These are phyloP conservation scores for Pteromalus puparum DNA, from an alignment of 1,140 invertebrate genomes.

Conservation along the genomic window DNA sequence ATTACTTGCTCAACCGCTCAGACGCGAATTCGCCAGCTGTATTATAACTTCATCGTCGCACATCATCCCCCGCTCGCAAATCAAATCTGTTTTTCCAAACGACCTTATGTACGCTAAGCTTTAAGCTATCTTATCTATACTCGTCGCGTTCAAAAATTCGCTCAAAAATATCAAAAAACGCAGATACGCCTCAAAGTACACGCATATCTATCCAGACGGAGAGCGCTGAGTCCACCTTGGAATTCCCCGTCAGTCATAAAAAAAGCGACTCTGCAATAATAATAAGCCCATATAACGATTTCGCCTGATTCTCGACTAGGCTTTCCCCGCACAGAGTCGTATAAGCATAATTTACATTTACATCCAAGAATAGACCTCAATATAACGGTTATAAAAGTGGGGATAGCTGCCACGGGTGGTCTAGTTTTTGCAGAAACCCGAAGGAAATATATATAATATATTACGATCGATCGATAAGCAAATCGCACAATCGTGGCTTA, in stretches of 20 bases:
- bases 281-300: too few species aligned
- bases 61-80: background rate
- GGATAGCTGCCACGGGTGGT: constrained; percentile 57
- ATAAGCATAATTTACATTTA: background rate
- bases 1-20: constrained; percentile 9
- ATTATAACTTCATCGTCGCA: background rate
- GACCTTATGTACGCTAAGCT: background rate
- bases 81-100: background rate
- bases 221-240: too few species aligned
- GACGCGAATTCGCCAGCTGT: constrained; percentile 19
- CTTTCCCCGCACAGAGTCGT: background rate
- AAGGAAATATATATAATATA: background rate
- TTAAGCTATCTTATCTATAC: constrained; percentile 1
- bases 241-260: too few species aligned
- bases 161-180: too few species aligned
- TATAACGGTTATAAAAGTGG: constrained; percentile 54
- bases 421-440: constrained; percentile 47
- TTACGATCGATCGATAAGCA: constrained; percentile 47
- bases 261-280: too few species aligned
- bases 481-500: constrained; percentile 21
- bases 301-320: too few species aligned
- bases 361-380: background rate
- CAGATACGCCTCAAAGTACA: too few species aligned
- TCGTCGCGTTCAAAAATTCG: too few species aligned
- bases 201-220: too few species aligned